Evolutionary conservation across 2,113 vertebrate species (phyloP).

Genomic region (human): DNA sequence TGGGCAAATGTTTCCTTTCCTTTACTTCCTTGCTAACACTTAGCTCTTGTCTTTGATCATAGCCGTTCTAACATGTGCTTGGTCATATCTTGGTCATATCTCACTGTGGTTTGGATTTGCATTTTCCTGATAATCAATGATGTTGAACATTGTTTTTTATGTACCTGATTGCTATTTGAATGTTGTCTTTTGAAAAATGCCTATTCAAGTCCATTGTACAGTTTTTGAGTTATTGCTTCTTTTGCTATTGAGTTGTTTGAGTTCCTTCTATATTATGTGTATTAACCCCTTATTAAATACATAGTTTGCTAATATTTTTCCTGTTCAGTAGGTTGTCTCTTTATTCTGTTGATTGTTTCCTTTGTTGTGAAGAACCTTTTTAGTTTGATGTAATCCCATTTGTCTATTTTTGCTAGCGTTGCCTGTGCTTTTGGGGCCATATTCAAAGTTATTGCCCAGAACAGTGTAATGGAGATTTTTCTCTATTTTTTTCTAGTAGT

Average conservation of each 20-base stretch:
- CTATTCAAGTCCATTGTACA: neutral
- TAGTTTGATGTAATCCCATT: neutral
- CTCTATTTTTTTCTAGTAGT: neutral
- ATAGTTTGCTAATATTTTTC: neutral
- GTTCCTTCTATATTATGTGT: neutral
- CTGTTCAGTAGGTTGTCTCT: neutral
- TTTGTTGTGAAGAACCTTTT: neutral
- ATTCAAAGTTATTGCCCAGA: neutral
- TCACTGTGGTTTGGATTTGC: neutral
- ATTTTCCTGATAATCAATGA: neutral
- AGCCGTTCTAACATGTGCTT: neutral
- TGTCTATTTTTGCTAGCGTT: neutral
- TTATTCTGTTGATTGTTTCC: neutral
- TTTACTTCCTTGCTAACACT: neutral
- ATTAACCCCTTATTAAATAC: neutral
- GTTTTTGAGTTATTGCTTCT: neutral
- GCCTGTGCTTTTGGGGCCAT: neutral
- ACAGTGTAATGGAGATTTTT: neutral
- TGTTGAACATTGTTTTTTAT: neutral
- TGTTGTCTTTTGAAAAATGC: neutral
- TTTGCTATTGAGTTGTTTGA: neutral
- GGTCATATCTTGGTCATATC: no score
- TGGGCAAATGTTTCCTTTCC: neutral
- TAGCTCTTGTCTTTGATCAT: neutral
- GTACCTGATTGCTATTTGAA: neutral